Evolutionary conservation across 30 jellyfish, hydroid and myxozoan genomes (phyloP), one percentile per base, ranked within the genome.

Genomic region (Hydractinia echinata): DNA sequence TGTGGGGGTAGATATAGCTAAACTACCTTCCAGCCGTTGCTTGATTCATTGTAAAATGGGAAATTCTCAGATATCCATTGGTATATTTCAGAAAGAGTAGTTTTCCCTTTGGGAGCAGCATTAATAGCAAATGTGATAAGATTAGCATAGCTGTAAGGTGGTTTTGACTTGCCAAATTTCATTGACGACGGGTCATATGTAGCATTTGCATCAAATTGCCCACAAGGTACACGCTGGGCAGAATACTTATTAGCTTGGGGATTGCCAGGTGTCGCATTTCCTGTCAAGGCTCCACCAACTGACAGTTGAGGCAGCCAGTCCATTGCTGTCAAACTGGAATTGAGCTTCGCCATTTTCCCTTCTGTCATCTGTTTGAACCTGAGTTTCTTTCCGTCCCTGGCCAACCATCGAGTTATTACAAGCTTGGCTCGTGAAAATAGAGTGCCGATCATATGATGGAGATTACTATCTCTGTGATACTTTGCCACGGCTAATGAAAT

Each of bases 221-320:
- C 94, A 69, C 96, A 84, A 13, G 98, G 98, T 21, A 86, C 95
- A 56, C 92, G 91, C 51, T 95, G 90, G 58, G 84, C 67, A 19
- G 98, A 90, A 60, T 83, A 64, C 72, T 92, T 92, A 54, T 78
- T 64, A 56, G 92, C 83, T 66, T 86, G 85, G n/a, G 80, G 90
- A 6, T 76, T 53, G 53, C 78, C 51, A 6, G 76, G 67, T 78
- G 54, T 60, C 10, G 91, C 82, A 21, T 82, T 53, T 7, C 95
- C 88, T 51, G 85, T 82, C 18, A 92, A 67, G 79, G 98, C 97
- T 64, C 94, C 92, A 16, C 98, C 98, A 66, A 92, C 98, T 51
- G 94, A 87, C 10, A 92, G 89, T 67, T 92, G 91, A n/a, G 98
- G 98, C 53, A 92, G 96, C 98, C 98, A 92, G 87, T 92, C 98